These are phyloP conservation scores for Drosophila kuntzei DNA, from an alignment of 2,888 invertebrate species.

Conservation along the genomic window DNA sequence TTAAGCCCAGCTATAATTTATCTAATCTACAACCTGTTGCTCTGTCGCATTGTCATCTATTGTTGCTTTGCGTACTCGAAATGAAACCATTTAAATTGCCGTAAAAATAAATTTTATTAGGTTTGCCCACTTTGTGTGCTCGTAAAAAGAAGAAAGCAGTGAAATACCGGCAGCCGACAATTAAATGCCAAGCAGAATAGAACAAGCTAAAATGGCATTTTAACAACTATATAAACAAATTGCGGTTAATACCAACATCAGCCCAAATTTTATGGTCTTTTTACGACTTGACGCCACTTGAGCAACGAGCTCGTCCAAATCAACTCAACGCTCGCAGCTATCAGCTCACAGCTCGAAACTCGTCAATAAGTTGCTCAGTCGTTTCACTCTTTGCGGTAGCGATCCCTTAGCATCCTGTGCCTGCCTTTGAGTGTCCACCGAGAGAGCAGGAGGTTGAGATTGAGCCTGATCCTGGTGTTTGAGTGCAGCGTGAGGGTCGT, in stretches of 20 bases:
- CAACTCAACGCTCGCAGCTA: constrained; percentile 15
- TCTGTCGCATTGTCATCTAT: constrained; percentile 12
- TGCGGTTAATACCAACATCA: constrained; percentile 72
- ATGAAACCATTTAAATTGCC: constrained; percentile 79
- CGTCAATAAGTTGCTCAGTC: constrained; percentile 15
- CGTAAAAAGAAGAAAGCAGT: constrained; percentile 73
- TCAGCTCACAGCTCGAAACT: constrained; percentile 10
- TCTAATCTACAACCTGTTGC: constrained; percentile 50
- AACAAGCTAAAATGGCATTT: constrained; percentile 77
- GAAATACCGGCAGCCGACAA: constrained; percentile 61
- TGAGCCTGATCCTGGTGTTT: constrained; percentile 38
- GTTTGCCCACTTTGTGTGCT: constrained; percentile 68
- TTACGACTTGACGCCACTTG: constrained; percentile 85
- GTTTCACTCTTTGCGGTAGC: constrained; percentile 53
- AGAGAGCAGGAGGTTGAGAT: background rate
- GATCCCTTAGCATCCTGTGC: constrained; percentile 54
- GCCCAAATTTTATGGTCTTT: constrained; percentile 81
- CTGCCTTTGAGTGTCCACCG: constrained; percentile 45
- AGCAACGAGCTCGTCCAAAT: constrained; percentile 37
- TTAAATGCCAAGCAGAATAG: constrained; percentile 77
- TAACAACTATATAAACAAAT: constrained; percentile 83
- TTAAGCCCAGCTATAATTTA: constrained; percentile 21
- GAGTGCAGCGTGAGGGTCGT: constrained; percentile 29
- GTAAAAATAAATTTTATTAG: constrained; percentile 79
- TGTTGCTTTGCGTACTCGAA: constrained; percentile 34